Evolutionary conservation across 1,140 invertebrate genomes (phyloP).

Genomic region (Littorina saxatilis): DNA sequence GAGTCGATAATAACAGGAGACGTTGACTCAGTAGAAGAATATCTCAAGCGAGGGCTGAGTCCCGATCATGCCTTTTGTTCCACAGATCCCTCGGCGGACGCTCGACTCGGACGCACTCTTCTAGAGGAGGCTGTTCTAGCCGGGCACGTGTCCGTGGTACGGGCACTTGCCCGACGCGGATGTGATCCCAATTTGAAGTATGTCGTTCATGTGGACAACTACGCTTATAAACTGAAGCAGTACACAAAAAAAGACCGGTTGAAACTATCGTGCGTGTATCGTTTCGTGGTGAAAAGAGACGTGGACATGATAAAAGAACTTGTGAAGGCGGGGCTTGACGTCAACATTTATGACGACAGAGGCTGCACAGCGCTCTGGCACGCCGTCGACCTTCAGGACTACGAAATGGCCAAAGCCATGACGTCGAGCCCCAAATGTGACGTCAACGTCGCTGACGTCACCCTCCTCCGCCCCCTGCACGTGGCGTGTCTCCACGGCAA

Average conservation of each 20-base stretch:
- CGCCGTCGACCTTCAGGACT: slow-evolving; percentile 63
- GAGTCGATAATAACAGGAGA: slow-evolving; percentile 54
- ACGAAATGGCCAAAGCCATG: slow-evolving; percentile 62
- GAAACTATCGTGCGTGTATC: slow-evolving; percentile 58
- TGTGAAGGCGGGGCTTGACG: slow-evolving; percentile 61
- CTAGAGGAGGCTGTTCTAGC: slow-evolving; percentile 54
- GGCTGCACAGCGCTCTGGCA: slow-evolving; percentile 66
- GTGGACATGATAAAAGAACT: slow-evolving; percentile 57
- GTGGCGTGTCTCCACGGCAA: slow-evolving; percentile 65
- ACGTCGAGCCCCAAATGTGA: slow-evolving; percentile 43
- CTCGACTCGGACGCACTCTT: slow-evolving; percentile 59
- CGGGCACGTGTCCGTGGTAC: slow-evolving; percentile 49
- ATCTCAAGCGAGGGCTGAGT: slow-evolving; percentile 54
- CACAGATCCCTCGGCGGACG: slow-evolving; percentile 39
- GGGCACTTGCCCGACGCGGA: slow-evolving; percentile 47
- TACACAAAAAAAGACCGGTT: slow-evolving; percentile 59
- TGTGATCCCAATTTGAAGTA: slow-evolving; percentile 61
- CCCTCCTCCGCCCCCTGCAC: slow-evolving; percentile 59
- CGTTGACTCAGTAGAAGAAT: slow-evolving; percentile 42
- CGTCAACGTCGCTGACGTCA: slow-evolving; percentile 59
- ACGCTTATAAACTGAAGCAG: slow-evolving; percentile 50
- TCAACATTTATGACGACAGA: slow-evolving; percentile 62
- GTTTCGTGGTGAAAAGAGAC: slow-evolving; percentile 59
- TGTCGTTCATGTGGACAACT: slow-evolving; percentile 59
- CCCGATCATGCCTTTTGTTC: slow-evolving; percentile 62